Conservation (phyloP, 2,797 vertebrate genomes). For the Champsocephalus gunnari region DNA sequence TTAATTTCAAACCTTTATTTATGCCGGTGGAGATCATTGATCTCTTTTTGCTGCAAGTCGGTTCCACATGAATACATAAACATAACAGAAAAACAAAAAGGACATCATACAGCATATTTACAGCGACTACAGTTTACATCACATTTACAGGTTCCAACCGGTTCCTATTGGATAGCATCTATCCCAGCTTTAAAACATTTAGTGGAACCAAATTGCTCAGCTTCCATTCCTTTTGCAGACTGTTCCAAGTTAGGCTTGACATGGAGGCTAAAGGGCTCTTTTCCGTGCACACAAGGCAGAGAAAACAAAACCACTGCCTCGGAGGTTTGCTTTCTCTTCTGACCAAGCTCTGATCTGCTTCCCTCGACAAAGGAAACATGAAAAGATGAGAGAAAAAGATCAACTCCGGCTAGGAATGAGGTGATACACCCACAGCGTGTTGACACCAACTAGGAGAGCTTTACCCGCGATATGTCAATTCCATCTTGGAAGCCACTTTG, state of each 20-base stretch:
- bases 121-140: no score
- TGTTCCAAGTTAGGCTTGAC: constrained; percentile 18
- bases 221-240: no score
- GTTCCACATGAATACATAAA: no score
- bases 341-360: constrained; percentile 14
- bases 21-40: no score
- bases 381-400: constrained; percentile 32
- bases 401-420: constrained; percentile 20
- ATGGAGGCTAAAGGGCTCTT: constrained; percentile 38
- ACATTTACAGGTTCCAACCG: no score
- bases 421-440: constrained; percentile 31
- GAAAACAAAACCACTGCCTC: constrained; percentile 41
- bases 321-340: constrained; percentile 7
- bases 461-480: constrained; percentile 36
- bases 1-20: no score
- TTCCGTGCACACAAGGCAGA: constrained; percentile 42
- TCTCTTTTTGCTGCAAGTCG: no score
- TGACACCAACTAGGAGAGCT: constrained; percentile 35
- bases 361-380: constrained; percentile 34
- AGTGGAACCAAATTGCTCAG: no score
- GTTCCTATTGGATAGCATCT: no score
- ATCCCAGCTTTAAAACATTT: no score
- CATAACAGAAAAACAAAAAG: no score
- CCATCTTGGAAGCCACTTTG: constrained; percentile 23
- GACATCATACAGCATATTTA: no score